These are phyloP conservation scores for Opisthocomus hoazin DNA, from an alignment of 2,113 vertebrate species.

Conservation along the genomic window DNA sequence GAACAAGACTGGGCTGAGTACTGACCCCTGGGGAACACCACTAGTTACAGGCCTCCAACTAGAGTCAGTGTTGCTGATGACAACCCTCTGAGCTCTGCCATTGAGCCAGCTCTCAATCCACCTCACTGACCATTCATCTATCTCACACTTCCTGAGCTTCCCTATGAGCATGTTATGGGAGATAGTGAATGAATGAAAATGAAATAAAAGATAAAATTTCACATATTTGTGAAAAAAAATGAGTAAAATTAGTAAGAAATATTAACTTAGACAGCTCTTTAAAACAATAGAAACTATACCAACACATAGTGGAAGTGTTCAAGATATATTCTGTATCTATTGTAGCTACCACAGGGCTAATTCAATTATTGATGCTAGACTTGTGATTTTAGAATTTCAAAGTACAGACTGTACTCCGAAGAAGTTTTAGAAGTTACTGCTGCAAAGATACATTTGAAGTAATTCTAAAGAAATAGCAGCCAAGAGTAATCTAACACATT, in stretches of 20 bases:
- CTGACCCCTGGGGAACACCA: too few species aligned
- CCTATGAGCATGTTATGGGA: too few species aligned
- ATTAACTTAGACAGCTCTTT: not conserved
- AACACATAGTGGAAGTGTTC: not conserved
- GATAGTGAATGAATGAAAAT: too few species aligned
- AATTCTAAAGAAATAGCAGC: slow-evolving; percentile 8
- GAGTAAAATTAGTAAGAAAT: not conserved
- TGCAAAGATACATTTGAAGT: not conserved
- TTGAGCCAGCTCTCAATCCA: too few species aligned
- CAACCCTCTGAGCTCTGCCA: too few species aligned
- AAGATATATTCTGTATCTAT: not conserved
- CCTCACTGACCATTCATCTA: too few species aligned
- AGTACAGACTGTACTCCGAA: not conserved
- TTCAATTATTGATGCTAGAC: not conserved
- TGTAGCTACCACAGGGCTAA: not conserved
- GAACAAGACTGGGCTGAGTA: too few species aligned
- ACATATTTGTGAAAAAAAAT: slow-evolving; percentile 33
- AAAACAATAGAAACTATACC: not conserved
- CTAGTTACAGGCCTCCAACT: too few species aligned
- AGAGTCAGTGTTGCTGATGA: too few species aligned
- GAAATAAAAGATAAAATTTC: slow-evolving; percentile 1
- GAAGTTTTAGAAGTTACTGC: not conserved
- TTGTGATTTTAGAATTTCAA: slow-evolving; percentile 2
- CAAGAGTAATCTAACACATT: not conserved
- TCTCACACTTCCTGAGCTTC: too few species aligned